phyloP scores from a whole-genome alignment of 2,797 vertebrate species.

The Muscicapa comitata region DNA sequence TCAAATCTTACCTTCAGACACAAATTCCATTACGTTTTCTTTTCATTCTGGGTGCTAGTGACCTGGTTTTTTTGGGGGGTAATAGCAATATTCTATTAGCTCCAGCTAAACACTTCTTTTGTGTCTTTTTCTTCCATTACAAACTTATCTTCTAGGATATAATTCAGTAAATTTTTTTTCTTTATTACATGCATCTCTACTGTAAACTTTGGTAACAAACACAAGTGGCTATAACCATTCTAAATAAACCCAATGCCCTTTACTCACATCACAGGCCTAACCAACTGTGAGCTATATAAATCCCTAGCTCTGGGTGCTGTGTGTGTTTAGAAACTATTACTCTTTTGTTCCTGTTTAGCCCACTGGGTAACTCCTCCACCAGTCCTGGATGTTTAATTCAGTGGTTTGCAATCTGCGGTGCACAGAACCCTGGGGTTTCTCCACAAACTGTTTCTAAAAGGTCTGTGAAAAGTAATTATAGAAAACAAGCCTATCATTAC shows the following conservation, averaged over 20 bases:
- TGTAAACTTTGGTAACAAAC: neutral
- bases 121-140: neutral
- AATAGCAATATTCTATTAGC: neutral
- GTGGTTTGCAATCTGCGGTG: slow-evolving; percentile 11
- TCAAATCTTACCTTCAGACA: neutral
- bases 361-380: slow-evolving; percentile 34
- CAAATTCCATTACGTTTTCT: neutral
- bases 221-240: neutral
- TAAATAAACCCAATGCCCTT: neutral
- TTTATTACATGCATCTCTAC: neutral
- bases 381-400: slow-evolving; percentile 25
- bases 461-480: slow-evolving; percentile 56
- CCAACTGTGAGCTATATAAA: slow-evolving; percentile 14
- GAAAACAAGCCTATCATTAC: slow-evolving; percentile 54
- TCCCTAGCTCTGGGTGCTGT: neutral
- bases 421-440: slow-evolving; percentile 48
- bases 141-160: neutral
- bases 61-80: neutral
- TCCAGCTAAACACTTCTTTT: neutral
- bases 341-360: slow-evolving; percentile 53
- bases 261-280: neutral
- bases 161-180: neutral
- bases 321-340: slow-evolving; percentile 18
- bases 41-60: neutral
- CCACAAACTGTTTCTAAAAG: slow-evolving; percentile 45